phyloP scores from a whole-genome alignment of 2,888 invertebrate genomes.

The Himalopsyche tibetana region DNA sequence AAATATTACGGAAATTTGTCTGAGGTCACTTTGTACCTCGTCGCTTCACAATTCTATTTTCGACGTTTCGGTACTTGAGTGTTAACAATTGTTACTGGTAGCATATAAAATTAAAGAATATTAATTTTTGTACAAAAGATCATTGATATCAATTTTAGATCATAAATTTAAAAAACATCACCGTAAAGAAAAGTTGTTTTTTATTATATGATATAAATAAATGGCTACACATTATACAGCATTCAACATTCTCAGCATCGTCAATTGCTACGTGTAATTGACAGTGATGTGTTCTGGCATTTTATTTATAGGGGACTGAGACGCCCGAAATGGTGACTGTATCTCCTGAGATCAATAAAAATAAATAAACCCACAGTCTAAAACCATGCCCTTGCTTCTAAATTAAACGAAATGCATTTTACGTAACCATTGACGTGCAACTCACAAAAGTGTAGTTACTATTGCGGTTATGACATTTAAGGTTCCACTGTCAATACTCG shows the following conservation, averaged over 20 bases:
- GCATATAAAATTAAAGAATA: too few species aligned
- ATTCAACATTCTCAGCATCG: too few species aligned
- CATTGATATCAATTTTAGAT: too few species aligned
- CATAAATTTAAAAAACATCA: too few species aligned
- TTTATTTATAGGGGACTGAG: constrained; percentile 21
- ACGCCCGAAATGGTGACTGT: background rate
- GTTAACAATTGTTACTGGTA: too few species aligned
- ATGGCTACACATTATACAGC: background rate
- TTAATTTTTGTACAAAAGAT: too few species aligned
- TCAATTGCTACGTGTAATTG: background rate
- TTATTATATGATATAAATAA: background rate
- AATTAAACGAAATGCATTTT: background rate
- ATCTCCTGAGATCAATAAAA: background rate
- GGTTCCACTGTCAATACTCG: too few species aligned
- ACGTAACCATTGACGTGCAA: background rate
- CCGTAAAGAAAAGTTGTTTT: background rate
- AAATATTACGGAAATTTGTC: too few species aligned
- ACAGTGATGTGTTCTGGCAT: background rate
- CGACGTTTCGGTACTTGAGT: too few species aligned
- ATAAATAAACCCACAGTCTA: background rate
- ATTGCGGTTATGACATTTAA: too few species aligned
- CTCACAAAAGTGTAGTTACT: background rate
- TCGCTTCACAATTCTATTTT: too few species aligned
- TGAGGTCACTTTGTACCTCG: too few species aligned
- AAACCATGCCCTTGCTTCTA: background rate